Base-by-base conservation (phyloP, 2,888 invertebrate species). In the Dyspetes luteomarginatus region DNA sequence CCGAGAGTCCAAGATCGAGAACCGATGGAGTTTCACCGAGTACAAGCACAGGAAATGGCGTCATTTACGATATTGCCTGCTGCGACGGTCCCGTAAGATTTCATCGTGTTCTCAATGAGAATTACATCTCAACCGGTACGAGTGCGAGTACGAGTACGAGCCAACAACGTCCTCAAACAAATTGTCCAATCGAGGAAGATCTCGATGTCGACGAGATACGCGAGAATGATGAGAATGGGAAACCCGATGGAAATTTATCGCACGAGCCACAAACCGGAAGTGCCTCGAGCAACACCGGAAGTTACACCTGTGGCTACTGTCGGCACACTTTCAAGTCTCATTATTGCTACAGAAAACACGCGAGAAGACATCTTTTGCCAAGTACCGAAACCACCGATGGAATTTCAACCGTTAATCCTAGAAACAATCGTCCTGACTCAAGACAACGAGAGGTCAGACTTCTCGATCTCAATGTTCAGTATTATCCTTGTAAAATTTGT, bases 401-500 rank as follows among this genome's bases (percentile, higher is more conserved):
- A 69, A 69, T 77, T 50, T 3, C 69, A 62, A 45, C 50, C 17
- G 7, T 36, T 36, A 36, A 36, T 36, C 52, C 19, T 45, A 55
- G 64, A 73, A n/a, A 41, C 24, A 58, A 52, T 64, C 84, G 81
- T 85, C 9, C 0, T 74, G 91, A 81, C 85, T 91, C 65, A 92
- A 93, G 83, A 48, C 84, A 82, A 58, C 92, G 95, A 4, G 95
- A 95, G 86, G 95, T 95, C 1, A 93, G 94, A 68, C 93, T 95
- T 3, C 90, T 95, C 64, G 96, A 96, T 86, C 94, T 97, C 91
- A 95, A 97, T 88, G 95, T 97, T 0, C 97, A 97, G 91, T 98
- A 97, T 93, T 98, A 97, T 92, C 97, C 98, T 0, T 98, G 98
- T 92, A 98, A 97, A 92, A 97, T 96, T 0, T 98, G 98, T 92